Percentiles rank a stretch among this genome's conserved stretches.
Evolutionary conservation across 2,797 vertebrate genomes (phyloP).

Genomic region (Macropodus opercularis): DNA sequence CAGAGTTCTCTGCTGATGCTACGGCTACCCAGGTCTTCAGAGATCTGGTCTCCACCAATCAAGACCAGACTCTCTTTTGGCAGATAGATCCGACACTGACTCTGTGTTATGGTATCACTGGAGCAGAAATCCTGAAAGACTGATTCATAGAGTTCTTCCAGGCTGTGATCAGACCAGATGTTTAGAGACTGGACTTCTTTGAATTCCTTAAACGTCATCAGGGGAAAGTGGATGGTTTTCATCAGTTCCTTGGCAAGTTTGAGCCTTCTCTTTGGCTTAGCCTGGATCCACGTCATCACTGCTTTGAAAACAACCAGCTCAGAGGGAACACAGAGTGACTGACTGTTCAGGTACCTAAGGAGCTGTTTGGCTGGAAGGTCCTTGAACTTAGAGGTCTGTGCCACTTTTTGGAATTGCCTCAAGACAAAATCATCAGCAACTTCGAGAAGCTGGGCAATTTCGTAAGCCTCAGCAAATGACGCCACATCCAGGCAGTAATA

Average conservation of each 20-base stretch:
- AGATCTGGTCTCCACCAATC: constrained; percentile 86
- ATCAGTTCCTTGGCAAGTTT: constrained; percentile 79
- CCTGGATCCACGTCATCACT: constrained; percentile 84
- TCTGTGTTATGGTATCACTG: constrained; percentile 44
- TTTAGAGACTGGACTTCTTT: constrained; percentile 82
- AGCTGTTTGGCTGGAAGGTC: constrained; percentile 83
- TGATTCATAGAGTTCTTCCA: constrained; percentile 70
- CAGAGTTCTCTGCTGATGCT: constrained; percentile 84
- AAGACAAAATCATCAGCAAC: constrained; percentile 83
- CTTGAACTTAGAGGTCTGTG: constrained; percentile 81
- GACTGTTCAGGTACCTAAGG: constrained; percentile 80
- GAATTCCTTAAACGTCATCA: constrained; percentile 91
- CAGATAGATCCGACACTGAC: constrained; percentile 77
- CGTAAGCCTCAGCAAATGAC: constrained; percentile 84
- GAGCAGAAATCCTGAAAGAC: constrained; percentile 72
- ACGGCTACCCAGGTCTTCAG: constrained; percentile 76
- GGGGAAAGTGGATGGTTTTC: constrained; percentile 85
- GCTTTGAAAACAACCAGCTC: constrained; percentile 88
- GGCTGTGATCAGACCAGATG: constrained; percentile 58
- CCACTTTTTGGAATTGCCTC: constrained; percentile 84
- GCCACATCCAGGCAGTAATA: constrained; percentile 83
- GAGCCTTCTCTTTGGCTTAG: constrained; percentile 75
- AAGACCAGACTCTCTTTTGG: constrained; percentile 86
- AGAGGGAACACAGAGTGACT: constrained; percentile 81
- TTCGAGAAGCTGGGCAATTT: constrained; percentile 77